Evolutionary conservation across 2,888 invertebrate genomes (phyloP), one percentile per base, ranked within the genome.

Genomic region (Pachycephus smyrnensis): DNA sequence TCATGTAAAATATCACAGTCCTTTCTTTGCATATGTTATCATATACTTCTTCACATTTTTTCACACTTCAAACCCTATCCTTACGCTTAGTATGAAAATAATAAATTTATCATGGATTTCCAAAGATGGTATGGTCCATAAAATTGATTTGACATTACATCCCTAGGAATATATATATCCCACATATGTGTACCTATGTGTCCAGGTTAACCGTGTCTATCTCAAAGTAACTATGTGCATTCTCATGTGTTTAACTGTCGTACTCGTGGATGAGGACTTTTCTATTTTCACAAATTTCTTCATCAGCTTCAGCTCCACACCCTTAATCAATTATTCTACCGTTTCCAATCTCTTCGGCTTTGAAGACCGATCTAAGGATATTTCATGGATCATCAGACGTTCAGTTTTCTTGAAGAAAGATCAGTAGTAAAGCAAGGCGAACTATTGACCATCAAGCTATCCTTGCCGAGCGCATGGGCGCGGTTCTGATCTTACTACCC

Each of bases 391-490:
- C 23, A 55, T 23, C 23, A 1, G 55, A 55, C 55, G 9, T 23
- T 55, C 23, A 23, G 55, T 9, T 55, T 55, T 55, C 55, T 55
- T 55, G 23, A 55, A 55, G 55, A 55, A 55, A 55, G 23, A 23
- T 55, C 23, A 55, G 55, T 55, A 55, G 23, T 2, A 40, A 75
- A 68, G 75, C 31, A 75, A 36, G 78, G 75, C 78, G 75, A 78
- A 78, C 78, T 79, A 79, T 79, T 74, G 79, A 76, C 76, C 79
- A 79, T 74, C 79, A 71, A 76, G 73, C 73, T 74, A 73, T 83
- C 82, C 69, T 80, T 82, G 81, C 74, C 77, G 81, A 83, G 81
- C 81, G 84, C 84, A 84, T 84, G 84, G 84, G 84, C 84, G 84
- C 84, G 84, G 84, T 84, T 84, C 84, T 73, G 69, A 71, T 75